Base-by-base conservation (phyloP, 2,113 vertebrate genomes). In the Sialia sialis region DNA sequence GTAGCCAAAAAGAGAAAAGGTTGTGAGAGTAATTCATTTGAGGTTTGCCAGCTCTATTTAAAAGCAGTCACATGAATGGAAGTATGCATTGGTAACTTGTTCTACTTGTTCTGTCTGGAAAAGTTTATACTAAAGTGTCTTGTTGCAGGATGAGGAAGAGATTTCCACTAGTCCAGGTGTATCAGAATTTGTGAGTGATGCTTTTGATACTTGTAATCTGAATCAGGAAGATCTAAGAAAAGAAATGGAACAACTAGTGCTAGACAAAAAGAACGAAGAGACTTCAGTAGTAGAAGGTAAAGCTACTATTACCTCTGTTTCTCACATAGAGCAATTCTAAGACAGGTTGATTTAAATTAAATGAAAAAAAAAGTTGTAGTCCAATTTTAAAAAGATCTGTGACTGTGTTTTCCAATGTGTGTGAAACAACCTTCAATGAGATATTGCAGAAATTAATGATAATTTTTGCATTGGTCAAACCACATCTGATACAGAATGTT, bases 141-240 rank as follows among this genome's bases (percentile, higher is more conserved):
- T 81, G 21, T 97, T 98, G 66, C 94, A 99, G 95, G 99, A 99
- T 2, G 99, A 99, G 54, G 99, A 99, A 73, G 99, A 99, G 89
- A 99, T 99, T 90, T 99, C 99, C 25, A 99, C 99, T 26, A 99
- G 99, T 93, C 99, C 99, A 3, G 98, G 98, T 17, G 98, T 99
- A 52, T 99, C 99, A 4, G 99, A 99, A 96, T 99, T 99, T 95
- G 99, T 99, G 87, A 99, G 99, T 46, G 99, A 99, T 21, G 99
- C 99, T 46, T 99, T 99, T 10, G 99, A 99, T 95, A 95, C 98
- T 3, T 98, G 98, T 49, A 98, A 97, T 95, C 97, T 99, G 74
- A 97, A 99, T 96, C 98, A 98, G 81, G 99, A 99, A 89, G 99
- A 99, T 89, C 97, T 99, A 94, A 98, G 98, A 94, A 99, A 99